Evolutionary conservation across 2,797 vertebrate genomes (phyloP).

Genomic region (Helarctos malayanus): DNA sequence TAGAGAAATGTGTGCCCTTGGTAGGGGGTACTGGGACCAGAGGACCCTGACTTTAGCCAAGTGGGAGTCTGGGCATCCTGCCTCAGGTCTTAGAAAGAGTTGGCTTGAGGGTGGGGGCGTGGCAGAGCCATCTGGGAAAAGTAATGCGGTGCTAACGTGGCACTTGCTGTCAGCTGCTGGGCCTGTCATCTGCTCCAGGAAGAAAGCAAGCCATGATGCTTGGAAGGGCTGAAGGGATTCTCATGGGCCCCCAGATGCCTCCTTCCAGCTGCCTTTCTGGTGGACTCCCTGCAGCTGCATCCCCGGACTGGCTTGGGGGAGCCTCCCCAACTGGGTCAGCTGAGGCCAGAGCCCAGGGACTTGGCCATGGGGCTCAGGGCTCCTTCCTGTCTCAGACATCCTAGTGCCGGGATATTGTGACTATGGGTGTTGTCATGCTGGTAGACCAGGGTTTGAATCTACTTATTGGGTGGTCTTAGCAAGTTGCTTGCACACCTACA

Average conservation of each 20-base stretch:
- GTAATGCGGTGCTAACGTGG: background rate
- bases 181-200: background rate
- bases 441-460: background rate
- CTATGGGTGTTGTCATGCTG: background rate
- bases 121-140: conserved; percentile 39
- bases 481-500: background rate
- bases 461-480: background rate
- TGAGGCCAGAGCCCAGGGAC: background rate
- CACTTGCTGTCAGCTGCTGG: conserved; percentile 54
- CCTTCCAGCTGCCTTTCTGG: background rate
- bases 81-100: background rate
- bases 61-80: background rate
- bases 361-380: background rate
- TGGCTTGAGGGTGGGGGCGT: background rate
- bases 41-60: background rate
- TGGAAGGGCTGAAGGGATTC: background rate
- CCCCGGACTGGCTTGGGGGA: background rate
- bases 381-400: background rate
- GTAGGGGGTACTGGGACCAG: background rate
- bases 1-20: background rate
- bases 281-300: background rate
- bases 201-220: background rate
- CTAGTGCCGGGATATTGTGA: background rate
- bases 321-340: background rate
- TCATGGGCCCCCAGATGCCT: background rate